Conservation (phyloP, 2,888 invertebrate species). For the Eristalis intricaria region DNA sequence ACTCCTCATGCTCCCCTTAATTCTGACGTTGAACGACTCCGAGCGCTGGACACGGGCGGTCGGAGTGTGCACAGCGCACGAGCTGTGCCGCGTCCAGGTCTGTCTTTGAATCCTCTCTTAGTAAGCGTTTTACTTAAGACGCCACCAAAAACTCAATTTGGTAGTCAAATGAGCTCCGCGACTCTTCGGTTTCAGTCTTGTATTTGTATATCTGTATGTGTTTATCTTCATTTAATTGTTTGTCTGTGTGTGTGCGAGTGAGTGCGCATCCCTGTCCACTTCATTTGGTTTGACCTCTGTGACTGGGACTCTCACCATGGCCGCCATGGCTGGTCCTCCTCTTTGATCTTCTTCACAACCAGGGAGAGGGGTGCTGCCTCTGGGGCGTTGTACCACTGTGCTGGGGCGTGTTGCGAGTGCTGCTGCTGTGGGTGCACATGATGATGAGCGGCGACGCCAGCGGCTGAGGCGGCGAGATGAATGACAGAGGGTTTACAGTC, state of each 20-base stretch:
- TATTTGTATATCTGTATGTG: constrained; percentile 47
- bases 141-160: constrained; percentile 48
- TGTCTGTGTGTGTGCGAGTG: background rate
- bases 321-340: constrained; percentile 90
- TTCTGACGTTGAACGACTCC: background rate
- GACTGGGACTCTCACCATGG: constrained; percentile 84
- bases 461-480: constrained; percentile 81
- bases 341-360: constrained; percentile 86
- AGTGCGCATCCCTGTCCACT: constrained; percentile 49
- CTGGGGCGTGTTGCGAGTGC: constrained; percentile 42
- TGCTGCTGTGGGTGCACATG: constrained; percentile 79
- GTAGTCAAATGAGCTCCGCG: constrained; percentile 56
- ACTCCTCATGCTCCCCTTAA: background rate
- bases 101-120: constrained; percentile 29
- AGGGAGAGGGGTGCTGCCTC: constrained; percentile 85
- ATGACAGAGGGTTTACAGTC: constrained; percentile 82
- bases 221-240: constrained; percentile 38
- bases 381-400: constrained; percentile 45
- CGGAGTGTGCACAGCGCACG: background rate
- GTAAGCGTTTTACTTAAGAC: constrained; percentile 42
- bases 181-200: constrained; percentile 65
- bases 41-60: background rate
- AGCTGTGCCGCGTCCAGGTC: background rate
- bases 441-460: constrained; percentile 79
- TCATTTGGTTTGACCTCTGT: constrained; percentile 46